phyloP scores from a whole-genome alignment of 2,797 vertebrate species.

The Amblyopsis hoosieri region DNA sequence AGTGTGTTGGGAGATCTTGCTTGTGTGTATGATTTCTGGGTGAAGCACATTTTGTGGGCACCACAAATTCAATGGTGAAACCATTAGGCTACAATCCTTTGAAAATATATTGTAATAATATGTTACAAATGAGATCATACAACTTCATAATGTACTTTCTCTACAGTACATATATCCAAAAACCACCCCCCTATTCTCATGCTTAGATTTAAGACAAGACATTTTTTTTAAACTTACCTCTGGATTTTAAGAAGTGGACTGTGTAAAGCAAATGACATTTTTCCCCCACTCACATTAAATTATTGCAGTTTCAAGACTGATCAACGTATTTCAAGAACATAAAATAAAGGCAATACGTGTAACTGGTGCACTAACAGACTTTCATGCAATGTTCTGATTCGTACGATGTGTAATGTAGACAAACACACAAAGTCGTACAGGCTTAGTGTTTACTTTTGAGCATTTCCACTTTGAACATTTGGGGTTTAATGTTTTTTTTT shows the following conservation, averaged over 20 bases:
- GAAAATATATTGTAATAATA: conserved; percentile 60
- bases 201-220: conserved; percentile 48
- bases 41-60: conserved; percentile 55
- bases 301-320: conserved; percentile 66
- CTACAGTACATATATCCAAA: conserved; percentile 14
- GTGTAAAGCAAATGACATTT: conserved; percentile 37
- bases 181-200: conserved; percentile 42
- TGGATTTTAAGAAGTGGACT: conserved; percentile 40
- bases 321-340: conserved; percentile 56
- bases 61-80: conserved; percentile 34
- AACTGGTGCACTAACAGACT: conserved; percentile 75
- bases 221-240: conserved; percentile 41
- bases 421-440: conserved; percentile 65
- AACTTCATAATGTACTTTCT: conserved; percentile 45
- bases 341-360: conserved; percentile 70
- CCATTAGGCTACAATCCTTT: conserved; percentile 57
- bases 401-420: conserved; percentile 62
- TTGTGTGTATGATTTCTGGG: conserved; percentile 29
- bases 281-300: conserved; percentile 37
- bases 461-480: conserved; percentile 58
- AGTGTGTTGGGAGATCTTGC: background rate
- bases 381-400: conserved; percentile 73
- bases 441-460: conserved; percentile 51
- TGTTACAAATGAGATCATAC: conserved; percentile 59
- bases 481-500: conserved; percentile 44